Percentiles rank a stretch among this genome's conserved stretches.
Conservation (phyloP, 2,113 vertebrate genomes). For the Azemiops feae region DNA sequence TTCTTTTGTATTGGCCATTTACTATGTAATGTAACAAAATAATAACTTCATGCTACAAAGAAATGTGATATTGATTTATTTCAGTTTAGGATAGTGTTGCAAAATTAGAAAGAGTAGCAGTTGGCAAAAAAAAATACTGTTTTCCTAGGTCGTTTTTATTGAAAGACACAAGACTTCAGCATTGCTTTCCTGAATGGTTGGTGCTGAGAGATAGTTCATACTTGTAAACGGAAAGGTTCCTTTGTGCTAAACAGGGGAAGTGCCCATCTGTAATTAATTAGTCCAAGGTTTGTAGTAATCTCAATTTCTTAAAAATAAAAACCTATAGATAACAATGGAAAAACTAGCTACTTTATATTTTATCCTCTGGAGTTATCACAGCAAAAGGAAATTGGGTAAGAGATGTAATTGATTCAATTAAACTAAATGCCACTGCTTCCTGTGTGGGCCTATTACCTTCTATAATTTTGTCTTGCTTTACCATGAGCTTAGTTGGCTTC, state of each 20-base stretch:
- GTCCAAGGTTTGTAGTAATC: slow-evolving; percentile 31
- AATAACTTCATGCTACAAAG: background rate
- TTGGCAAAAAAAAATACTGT: background rate
- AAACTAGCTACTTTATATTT: slow-evolving; percentile 35
- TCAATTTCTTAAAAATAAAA: slow-evolving; percentile 20
- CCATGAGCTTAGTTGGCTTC: background rate
- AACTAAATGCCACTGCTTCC: background rate
- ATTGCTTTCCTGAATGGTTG: background rate
- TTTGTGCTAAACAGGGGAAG: slow-evolving; percentile 33
- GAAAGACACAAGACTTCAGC: background rate
- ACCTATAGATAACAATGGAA: slow-evolving; percentile 12
- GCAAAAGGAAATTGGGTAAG: slow-evolving; percentile 27
- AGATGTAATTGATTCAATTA: background rate
- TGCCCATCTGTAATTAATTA: slow-evolving; percentile 5
- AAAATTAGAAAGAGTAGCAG: background rate
- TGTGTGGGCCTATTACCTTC: background rate
- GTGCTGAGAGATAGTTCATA: slow-evolving; percentile 11
- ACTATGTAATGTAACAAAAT: background rate
- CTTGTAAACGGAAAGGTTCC: background rate
- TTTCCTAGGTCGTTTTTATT: background rate
- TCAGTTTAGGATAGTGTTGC: slow-evolving; percentile 14
- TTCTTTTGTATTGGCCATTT: accelerated
- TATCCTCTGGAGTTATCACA: slow-evolving; percentile 26
- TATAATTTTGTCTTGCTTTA: background rate
- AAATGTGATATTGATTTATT: slow-evolving; percentile 1